Base-by-base conservation (phyloP, 2,113 vertebrate species). In the Urocolius indicus region DNA sequence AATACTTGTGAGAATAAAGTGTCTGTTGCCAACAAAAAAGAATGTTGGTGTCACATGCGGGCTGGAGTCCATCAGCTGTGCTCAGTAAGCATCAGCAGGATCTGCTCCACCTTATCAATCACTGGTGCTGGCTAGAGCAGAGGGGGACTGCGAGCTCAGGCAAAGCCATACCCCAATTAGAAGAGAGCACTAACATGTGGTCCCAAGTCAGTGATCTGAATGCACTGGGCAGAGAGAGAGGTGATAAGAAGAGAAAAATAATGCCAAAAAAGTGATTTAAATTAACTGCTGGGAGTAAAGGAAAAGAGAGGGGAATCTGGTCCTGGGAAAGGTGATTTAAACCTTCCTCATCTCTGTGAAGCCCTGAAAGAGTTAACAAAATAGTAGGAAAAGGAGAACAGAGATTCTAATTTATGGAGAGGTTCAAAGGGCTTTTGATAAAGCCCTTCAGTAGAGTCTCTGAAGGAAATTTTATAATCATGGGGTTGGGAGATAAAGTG, bases 361-460 rank as follows among this genome's bases (percentile, higher is more conserved):
- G 41, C 91, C 81, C 72, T 55, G 89, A 96, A 97, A 97, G 97
- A 96, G 97, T 96, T 97, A 97, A 97, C 46, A 72, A 87, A 96
- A 94, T 95, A 62, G 59, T 83, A 87, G 91, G 91, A 95, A 95
- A 96, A 85, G 63, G 91, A 95, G 95, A 96, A 93, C 96, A 95
- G 95, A 97, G 96, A 94, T 93, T 95, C 77, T 96, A 96, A 97
- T 98, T 98, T 97, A 97, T 97, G 93, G 92, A 97, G 88, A 96
- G 95, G 95, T 96, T 96, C 95, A 97, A 97, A 96, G 95, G 95
- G 93, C 96, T 97, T 97, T 97, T 97, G 95, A 97, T 97, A 97
- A 97, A 96, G 93, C 94, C 95, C 96, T 97, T 97, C 95, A 95
- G 92, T 96, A 84, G 79, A 97, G 92, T 95, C 95, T 97, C 96